Base-by-base conservation (phyloP, 2,888 invertebrate genomes). In the Melanargia galathea region DNA sequence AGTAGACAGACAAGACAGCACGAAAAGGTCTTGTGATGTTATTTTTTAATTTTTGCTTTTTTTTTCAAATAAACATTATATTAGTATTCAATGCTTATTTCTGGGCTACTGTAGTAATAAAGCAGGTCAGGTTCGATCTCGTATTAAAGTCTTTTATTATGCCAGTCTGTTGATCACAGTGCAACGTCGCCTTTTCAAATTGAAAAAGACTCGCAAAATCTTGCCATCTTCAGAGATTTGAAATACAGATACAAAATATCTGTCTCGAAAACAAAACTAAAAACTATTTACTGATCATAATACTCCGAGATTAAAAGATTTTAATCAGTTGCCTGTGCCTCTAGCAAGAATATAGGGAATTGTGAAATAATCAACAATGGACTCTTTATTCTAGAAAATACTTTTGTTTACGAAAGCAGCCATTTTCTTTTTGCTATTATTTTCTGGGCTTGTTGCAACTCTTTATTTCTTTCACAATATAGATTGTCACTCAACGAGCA, bases 301-400 rank as follows among this genome's bases (percentile, higher is more conserved):
- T 60, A 52, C 40, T 58, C 43, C 54, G 33, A 62, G 59, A 65
- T 52, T 65, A 63, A 65, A 65, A 63, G 58, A 65, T 57, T 65
- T 63, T 60, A 60, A 65, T 65, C 63, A 63, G 60, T 51, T 51
- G 30, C 46, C 22, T 63, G 20, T 30, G 60, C 60, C 60, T 43
- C 43, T 16, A 46, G 63, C 63, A 26, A 59, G 54, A 60, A 65
- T 33, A 60, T 51, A 11, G 59, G 38, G 63, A 51, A 60, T 48
- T 57, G 46, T 40, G 63, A 38, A 63, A 52, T 59, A 60, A 56
- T 56, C 56, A 57, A 56, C 56, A 60, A 57, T 38, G 24, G 46
- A 45, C 48, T 59, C 58, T 63, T 58, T 59, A 43, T 38, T 62
- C 30, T 62, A 30, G 49, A 45, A 57, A 38, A 24, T 10, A 30